Evolutionary conservation across 2,888 invertebrate species (phyloP), one percentile per base, ranked within the genome.

Genomic region (Amphipoea lucens): DNA sequence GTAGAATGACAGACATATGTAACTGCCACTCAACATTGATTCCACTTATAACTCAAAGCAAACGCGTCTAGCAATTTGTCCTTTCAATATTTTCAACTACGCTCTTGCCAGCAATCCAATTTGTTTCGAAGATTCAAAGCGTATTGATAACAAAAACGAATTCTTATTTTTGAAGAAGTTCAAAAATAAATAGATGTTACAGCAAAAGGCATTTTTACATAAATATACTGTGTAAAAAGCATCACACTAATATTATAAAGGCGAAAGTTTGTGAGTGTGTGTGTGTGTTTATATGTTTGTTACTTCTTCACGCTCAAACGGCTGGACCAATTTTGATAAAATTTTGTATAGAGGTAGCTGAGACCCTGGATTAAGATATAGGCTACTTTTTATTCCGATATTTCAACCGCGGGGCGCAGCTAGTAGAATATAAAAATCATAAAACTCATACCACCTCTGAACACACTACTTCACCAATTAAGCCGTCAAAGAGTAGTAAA

Each of bases 11-110:
- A 54, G 60, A 65, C 66, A 68, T 54, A 71, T 73, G 68, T 81
- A n/a, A 69, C 76, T 74, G 87, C 60, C 63, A 85, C 40, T 73
- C 63, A 57, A 66, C 63, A 67, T 63, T 66, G 65, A 80, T 72
- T 65, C 36, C 54, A 79, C 42, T 69, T 23, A 54, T 57, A 66
- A 62, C 14, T 82, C 66, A 63, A 66, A 68, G 71, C 11, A 54
- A 71, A 65, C 54, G 78, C 66, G 74, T 85, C 45, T 60, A 71
- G 68, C 68, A 54, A 81, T 72, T 76, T 81, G 12, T 72, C 12
- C 66, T 62, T 72, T 72, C 42, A 78, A 78, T 82, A 74, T 71
- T 67, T 85, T 74, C n/a, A 60, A 76, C 60, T 62, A 29, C 51
- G 12, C 51, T 71, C 63, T 17, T 70, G 69, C 62, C 45, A 45